These are phyloP conservation scores for Cettia cetti DNA, from an alignment of 2,113 vertebrate species.

Conservation along the genomic window DNA sequence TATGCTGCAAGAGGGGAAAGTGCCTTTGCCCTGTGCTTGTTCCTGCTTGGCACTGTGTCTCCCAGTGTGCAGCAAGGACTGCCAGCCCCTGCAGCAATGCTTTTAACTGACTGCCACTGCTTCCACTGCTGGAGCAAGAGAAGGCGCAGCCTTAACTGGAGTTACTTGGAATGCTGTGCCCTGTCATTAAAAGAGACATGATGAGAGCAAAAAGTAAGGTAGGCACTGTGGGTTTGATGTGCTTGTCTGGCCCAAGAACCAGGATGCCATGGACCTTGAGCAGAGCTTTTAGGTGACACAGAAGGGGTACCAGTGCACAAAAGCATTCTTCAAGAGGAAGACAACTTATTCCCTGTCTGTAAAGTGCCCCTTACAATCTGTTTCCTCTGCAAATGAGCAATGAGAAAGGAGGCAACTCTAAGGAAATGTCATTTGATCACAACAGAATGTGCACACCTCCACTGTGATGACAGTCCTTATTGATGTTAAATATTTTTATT, in stretches of 20 bases:
- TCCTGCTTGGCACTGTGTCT: neutral
- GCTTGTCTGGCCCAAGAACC: neutral
- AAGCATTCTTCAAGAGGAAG: neutral
- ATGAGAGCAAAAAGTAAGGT: neutral
- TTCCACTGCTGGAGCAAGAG: neutral
- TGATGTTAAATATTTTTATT: neutral
- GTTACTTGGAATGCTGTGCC: neutral
- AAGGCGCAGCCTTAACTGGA: neutral
- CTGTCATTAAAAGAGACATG: neutral
- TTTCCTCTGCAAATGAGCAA: neutral
- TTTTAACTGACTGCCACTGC: neutral
- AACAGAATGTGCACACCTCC: neutral
- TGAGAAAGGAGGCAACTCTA: neutral
- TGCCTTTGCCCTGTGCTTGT: neutral
- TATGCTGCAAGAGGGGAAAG: neutral
- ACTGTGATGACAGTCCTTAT: neutral
- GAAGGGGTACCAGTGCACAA: neutral
- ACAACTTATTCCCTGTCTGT: neutral
- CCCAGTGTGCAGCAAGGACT: fast-evolving
- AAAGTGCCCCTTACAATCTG: neutral
- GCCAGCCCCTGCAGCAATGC: neutral
- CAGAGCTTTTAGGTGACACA: neutral
- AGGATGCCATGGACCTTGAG: neutral
- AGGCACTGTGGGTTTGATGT: neutral
- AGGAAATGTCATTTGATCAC: neutral